Evolutionary conservation across 2,888 invertebrate genomes (phyloP), one percentile per base, ranked within the genome.

Genomic region (Taenaris catops): DNA sequence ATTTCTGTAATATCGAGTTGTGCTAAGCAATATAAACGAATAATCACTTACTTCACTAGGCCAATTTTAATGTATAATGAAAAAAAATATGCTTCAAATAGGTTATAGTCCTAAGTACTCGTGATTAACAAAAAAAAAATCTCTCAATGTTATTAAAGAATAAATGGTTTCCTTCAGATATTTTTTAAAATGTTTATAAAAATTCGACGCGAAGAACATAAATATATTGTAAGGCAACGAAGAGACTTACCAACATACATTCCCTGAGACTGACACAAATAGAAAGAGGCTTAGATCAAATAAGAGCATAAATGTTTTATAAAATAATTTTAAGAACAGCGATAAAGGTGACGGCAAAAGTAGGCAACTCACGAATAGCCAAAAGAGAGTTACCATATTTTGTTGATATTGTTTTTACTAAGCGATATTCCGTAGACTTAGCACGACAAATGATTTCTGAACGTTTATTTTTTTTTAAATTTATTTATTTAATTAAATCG

Each of bases 161-260:
- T 48, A 42, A 51, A 57, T 52, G 27, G 67, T 76, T 79, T 75
- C 66, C 62, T 72, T 80, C 55, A 29, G 68, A 75, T 79, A 79
- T 80, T 80, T 79, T 81, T 76, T 79, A 79, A 73, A 70, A 72
- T 55, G 62, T 76, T 76, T 72, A 60, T 62, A 63, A 49, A 51
- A 44, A 53, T 69, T 70, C 65, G 67, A 67, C 51, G 64, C 57
- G 71, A 68, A 58, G 65, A 75, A 72, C 68, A 65, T 63, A n/a
- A n/a, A n/a, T n/a, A 63, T 66, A 70, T 65, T 69, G 71, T 84
- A 83, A 84, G 84, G 81, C 72, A 84, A 84, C 84, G 83, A 83
- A 78, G 78, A 84, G 83, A 84, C 84, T 84, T 70, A 76, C 73
- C 79, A 81, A 74, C 80, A 70, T 65, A 80, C 84, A 84, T 84